Conservation (phyloP, 2,113 vertebrate species). For the Pteronura brasiliensis region DNA sequence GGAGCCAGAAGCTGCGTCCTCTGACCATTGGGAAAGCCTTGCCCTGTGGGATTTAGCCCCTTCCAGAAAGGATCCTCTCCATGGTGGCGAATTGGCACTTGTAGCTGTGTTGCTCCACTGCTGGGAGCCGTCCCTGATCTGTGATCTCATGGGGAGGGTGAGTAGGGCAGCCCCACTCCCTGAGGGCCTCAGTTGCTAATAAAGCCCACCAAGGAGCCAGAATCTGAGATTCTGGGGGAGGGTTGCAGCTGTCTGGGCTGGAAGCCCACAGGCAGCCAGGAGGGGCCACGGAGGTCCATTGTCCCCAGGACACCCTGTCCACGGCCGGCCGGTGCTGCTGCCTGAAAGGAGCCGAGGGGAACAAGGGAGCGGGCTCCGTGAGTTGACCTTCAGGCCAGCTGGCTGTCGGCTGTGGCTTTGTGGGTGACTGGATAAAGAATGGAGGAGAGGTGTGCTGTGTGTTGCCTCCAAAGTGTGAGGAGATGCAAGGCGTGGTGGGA, state of each 20-base stretch:
- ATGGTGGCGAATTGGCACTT: neutral
- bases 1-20: neutral
- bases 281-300: neutral
- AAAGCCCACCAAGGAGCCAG: neutral
- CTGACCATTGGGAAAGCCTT: neutral
- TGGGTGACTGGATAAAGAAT: too few species aligned
- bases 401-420: neutral
- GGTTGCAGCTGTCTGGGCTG: neutral
- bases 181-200: neutral
- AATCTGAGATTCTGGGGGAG: neutral
- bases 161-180: neutral
- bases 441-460: neutral
- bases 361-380: neutral
- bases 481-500: neutral
- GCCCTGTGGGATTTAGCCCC: neutral
- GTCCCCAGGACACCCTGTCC: too few species aligned
- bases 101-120: neutral
- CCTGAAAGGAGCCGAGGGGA: neutral
- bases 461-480: neutral
- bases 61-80: neutral
- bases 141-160: neutral
- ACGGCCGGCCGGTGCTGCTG: neutral
- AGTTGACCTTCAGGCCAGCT: neutral
- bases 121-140: neutral
- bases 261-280: neutral